A percentile compares a stretch with the other conserved stretches of the same genome.
Evolutionary conservation across 2,797 vertebrate genomes (phyloP).

Genomic region (Geotrypetes seraphini): DNA sequence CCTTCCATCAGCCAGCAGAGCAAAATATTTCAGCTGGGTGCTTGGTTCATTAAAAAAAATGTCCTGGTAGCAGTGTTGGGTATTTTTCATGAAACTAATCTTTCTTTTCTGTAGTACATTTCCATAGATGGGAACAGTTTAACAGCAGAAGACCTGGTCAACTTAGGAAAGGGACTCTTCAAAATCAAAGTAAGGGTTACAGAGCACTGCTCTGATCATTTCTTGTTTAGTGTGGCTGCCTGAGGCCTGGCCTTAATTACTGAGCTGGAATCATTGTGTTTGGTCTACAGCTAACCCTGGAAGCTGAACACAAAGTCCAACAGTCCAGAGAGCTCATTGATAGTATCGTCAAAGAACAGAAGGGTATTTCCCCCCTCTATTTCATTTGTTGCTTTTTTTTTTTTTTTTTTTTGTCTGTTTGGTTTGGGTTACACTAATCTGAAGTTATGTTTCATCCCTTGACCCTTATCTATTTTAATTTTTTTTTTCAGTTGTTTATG

Average conservation of each 20-base stretch:
- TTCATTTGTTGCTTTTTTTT: not conserved
- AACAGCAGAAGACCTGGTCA: conserved; percentile 78
- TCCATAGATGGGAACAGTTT: conserved; percentile 81
- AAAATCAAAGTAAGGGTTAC: conserved; percentile 82
- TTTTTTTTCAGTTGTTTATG: conserved; percentile 80
- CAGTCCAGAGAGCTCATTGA: conserved; percentile 83
- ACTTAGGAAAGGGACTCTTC: conserved; percentile 77
- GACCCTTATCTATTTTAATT: conserved; percentile 1
- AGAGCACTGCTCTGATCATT: not conserved
- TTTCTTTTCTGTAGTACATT: conserved; percentile 61
- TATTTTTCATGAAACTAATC: conserved; percentile 1
- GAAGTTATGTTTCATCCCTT: rapidly evolving
- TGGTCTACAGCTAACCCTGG: conserved; percentile 62
- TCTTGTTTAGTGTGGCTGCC: not conserved
- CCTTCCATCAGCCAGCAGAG: too few species aligned
- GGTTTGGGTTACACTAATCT: not conserved
- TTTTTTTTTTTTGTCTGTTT: not conserved
- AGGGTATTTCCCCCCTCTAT: conserved; percentile 51
- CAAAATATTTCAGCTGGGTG: too few species aligned
- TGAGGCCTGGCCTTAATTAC: not conserved
- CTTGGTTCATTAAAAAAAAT: too few species aligned
- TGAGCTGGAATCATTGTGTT: not conserved
- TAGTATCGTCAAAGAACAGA: conserved; percentile 84
- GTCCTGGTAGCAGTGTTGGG: too few species aligned
- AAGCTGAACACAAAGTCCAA: conserved; percentile 73